Conservation (phyloP, 2,113 vertebrate genomes). For the Haliaeetus leucogaster region DNA sequence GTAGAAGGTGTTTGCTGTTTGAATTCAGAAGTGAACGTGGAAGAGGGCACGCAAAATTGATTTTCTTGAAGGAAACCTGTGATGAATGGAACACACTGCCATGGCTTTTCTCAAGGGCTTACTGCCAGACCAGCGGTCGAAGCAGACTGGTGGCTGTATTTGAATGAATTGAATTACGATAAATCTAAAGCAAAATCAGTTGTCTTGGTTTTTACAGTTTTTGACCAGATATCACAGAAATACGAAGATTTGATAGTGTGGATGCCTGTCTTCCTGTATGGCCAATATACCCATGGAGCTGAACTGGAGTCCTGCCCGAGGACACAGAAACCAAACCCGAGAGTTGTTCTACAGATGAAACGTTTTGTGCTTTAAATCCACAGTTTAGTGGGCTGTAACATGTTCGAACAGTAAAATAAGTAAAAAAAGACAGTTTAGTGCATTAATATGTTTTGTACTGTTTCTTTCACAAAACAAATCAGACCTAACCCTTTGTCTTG, state of each 20-base stretch:
- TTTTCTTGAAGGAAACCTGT: background rate
- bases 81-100: background rate
- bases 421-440: background rate
- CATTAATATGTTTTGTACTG: background rate
- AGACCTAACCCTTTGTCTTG: background rate
- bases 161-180: accelerated
- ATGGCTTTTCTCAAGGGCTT: background rate
- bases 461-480: background rate
- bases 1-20: background rate
- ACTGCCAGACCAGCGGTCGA: accelerated
- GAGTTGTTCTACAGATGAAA: background rate
- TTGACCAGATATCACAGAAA: background rate
- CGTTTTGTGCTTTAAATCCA: background rate
- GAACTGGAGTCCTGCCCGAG: background rate
- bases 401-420: background rate
- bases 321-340: background rate
- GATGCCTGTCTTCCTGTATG: background rate
- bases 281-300: background rate
- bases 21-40: background rate
- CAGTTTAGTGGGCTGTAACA: background rate
- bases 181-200: background rate
- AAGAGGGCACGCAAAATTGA: background rate
- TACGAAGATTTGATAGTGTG: background rate
- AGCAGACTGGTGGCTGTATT: background rate
- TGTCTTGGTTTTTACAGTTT: background rate